Conservation (phyloP, 2,888 invertebrate genomes). For the Hypena proboscidalis region DNA sequence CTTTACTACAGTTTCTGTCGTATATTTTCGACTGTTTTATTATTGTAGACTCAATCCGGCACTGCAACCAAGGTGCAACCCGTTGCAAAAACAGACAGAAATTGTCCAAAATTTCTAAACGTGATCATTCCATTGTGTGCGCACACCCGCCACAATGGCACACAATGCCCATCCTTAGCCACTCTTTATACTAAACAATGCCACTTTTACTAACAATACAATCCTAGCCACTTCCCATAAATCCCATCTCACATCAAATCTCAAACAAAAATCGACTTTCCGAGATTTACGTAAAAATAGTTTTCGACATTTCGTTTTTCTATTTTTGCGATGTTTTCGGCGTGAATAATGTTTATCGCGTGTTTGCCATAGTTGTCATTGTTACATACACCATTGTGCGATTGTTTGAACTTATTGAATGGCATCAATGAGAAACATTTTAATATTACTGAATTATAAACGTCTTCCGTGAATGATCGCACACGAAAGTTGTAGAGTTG, state of each 20-base stretch:
- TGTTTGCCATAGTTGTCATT: slow-evolving; percentile 84
- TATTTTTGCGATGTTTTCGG: slow-evolving; percentile 42
- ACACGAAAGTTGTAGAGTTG: slow-evolving; percentile 31
- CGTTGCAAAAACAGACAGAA: slow-evolving; percentile 81
- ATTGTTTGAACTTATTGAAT: slow-evolving; percentile 76
- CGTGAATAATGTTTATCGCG: slow-evolving; percentile 58
- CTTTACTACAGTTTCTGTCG: no score
- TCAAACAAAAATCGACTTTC: slow-evolving; percentile 31
- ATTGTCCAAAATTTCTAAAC: slow-evolving; percentile 83
- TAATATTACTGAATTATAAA: slow-evolving; percentile 85
- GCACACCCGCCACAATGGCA: slow-evolving; percentile 81
- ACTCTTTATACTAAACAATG: slow-evolving; percentile 78
- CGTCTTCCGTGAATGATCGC: slow-evolving; percentile 74
- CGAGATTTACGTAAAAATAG: slow-evolving; percentile 4
- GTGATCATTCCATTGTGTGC: slow-evolving; percentile 76
- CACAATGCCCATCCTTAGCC: slow-evolving; percentile 83
- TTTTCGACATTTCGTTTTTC: slow-evolving; percentile 1
- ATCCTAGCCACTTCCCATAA: slow-evolving; percentile 24
- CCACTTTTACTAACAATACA: slow-evolving; percentile 77
- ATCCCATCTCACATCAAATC: slow-evolving; percentile 22
- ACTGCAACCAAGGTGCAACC: slow-evolving; percentile 81
- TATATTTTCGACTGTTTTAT: no score
- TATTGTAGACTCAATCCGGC: slow-evolving; percentile 44
- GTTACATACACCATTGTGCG: slow-evolving; percentile 81
- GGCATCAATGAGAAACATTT: slow-evolving; percentile 83